Evolutionary conservation across 2,797 vertebrate species (phyloP).

Genomic region (Xenopus petersii): DNA sequence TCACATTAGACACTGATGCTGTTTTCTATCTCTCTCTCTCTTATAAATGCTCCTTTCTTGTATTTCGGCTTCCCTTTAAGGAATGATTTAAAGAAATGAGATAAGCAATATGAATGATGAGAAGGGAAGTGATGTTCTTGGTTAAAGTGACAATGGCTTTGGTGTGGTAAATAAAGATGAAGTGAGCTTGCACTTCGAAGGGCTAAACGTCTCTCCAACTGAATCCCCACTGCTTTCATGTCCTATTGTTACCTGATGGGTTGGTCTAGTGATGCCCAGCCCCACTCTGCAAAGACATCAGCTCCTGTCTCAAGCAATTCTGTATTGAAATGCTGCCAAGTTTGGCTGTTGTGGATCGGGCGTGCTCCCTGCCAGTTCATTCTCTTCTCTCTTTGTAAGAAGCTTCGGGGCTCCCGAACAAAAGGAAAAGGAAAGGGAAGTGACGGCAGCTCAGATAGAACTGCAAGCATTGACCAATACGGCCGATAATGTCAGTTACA

Average conservation of each 20-base stretch:
- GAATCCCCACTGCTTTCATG: too few relatives aligned
- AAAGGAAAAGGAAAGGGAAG: slow-evolving; percentile 46
- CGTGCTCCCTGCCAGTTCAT: slow-evolving; percentile 17
- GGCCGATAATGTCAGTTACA: slow-evolving; percentile 7
- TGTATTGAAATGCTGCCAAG: neutral
- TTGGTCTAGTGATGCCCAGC: slow-evolving; percentile 2
- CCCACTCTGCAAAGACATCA: neutral
- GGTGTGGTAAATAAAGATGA: too few relatives aligned
- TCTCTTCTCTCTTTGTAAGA: slow-evolving; percentile 8
- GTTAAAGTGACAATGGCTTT: too few relatives aligned
- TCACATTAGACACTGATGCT: too few relatives aligned
- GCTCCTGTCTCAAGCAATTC: neutral
- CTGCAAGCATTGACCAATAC: slow-evolving; percentile 29
- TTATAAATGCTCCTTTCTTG: too few relatives aligned
- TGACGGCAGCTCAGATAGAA: slow-evolving; percentile 30
- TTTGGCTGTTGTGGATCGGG: neutral
- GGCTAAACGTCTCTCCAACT: too few relatives aligned
- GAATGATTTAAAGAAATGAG: too few relatives aligned
- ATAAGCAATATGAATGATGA: too few relatives aligned
- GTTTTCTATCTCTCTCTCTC: too few relatives aligned
- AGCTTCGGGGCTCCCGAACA: slow-evolving; percentile 10
- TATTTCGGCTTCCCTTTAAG: too few relatives aligned
- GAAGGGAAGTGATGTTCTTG: too few relatives aligned
- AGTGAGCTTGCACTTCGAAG: too few relatives aligned
- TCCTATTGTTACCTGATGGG: slow-evolving; percentile 10